Evolutionary conservation across 2,888 invertebrate genomes (phyloP).

Genomic region (Callinectes sapidus): DNA sequence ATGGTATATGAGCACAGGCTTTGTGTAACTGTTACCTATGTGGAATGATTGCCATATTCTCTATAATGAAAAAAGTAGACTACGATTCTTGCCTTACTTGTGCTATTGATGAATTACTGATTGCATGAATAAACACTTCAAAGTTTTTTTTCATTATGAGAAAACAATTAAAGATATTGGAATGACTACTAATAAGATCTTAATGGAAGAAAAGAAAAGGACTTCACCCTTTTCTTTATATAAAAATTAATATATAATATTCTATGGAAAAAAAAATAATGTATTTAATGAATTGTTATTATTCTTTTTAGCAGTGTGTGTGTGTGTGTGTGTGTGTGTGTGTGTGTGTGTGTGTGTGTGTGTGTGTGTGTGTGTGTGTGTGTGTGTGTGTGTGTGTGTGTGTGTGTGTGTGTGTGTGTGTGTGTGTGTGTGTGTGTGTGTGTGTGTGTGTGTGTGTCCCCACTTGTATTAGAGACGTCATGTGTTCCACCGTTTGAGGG

Average conservation of each 20-base stretch:
- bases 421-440: constrained; percentile 26
- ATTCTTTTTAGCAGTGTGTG: not conserved
- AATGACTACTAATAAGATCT: too few relatives aligned
- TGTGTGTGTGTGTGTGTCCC: constrained; percentile 23
- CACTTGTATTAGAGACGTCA: not conserved
- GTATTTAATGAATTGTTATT: not conserved
- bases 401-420: not conserved
- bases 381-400: constrained; percentile 36
- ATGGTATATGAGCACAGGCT: not conserved
- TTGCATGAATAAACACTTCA: too few relatives aligned
- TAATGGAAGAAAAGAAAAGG: too few relatives aligned
- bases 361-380: constrained; percentile 36
- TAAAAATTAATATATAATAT: too few relatives aligned
- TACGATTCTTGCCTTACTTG: too few relatives aligned
- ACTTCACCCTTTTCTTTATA: too few relatives aligned
- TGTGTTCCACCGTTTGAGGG: not conserved
- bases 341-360: constrained; percentile 34
- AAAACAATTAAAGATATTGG: too few relatives aligned
- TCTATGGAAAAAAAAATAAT: too few relatives aligned
- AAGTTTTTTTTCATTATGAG: too few relatives aligned
- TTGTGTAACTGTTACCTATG: not conserved
- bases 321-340: constrained; percentile 35
- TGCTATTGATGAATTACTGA: too few relatives aligned
- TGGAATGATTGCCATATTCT: too few relatives aligned
- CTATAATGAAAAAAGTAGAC: too few relatives aligned